phyloP scores from a whole-genome alignment of 1,140 invertebrate genomes.

The Drosophila santomea region DNA sequence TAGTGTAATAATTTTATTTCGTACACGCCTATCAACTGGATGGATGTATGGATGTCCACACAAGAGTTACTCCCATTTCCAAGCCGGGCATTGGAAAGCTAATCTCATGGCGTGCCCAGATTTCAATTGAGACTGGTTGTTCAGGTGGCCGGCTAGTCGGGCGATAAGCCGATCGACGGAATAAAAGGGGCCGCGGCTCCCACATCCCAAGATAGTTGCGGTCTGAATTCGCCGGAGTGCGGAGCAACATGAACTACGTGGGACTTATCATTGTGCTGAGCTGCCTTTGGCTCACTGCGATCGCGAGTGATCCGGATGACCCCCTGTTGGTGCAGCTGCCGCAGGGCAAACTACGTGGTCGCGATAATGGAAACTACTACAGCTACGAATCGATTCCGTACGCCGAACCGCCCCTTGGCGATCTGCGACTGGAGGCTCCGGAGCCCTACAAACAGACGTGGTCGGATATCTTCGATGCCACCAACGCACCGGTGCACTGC shows the following conservation, averaged over 20 bases:
- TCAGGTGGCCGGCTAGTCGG: slow-evolving; percentile 30
- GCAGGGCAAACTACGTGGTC: slow-evolving; percentile 85
- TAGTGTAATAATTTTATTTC: too few relatives aligned
- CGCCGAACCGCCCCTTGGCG: slow-evolving; percentile 85
- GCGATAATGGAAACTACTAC: slow-evolving; percentile 84
- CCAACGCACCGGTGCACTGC: slow-evolving; percentile 35
- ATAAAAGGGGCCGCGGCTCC: slow-evolving; percentile 23
- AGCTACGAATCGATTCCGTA: slow-evolving; percentile 85
- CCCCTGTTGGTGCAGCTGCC: slow-evolving; percentile 58
- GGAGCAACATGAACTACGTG: slow-evolving; percentile 22
- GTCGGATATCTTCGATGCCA: slow-evolving; percentile 53
- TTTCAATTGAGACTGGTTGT: slow-evolving; percentile 24
- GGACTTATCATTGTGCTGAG: slow-evolving; percentile 14
- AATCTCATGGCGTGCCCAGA: slow-evolving; percentile 20
- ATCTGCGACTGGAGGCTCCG: slow-evolving; percentile 79
- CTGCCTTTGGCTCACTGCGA: slow-evolving; percentile 17
- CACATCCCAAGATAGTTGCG: slow-evolving; percentile 20
- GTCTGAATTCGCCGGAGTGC: slow-evolving; percentile 15
- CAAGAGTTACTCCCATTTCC: not conserved
- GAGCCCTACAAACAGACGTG: slow-evolving; percentile 35
- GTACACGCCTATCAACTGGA: not conserved
- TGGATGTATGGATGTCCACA: not conserved
- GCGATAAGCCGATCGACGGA: slow-evolving; percentile 22
- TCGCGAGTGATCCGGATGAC: slow-evolving; percentile 10
- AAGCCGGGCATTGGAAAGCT: slow-evolving; percentile 9